A percentile compares a stretch with the other conserved stretches of the same genome.
Conservation (phyloP, 1,140 invertebrate species). For the Cotesia chilonis region DNA sequence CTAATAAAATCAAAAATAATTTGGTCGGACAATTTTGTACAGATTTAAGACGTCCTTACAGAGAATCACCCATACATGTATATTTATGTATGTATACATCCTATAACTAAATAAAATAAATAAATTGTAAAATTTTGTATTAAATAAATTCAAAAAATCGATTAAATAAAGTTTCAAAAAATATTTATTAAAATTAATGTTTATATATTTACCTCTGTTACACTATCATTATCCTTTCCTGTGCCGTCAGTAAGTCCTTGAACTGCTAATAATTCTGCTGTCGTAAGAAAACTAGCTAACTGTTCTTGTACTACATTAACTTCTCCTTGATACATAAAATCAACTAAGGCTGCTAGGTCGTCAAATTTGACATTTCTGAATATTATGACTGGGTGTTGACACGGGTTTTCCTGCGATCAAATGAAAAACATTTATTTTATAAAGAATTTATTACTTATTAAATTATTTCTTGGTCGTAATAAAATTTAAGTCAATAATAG, state of each 20-base stretch:
- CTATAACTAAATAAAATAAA: too few relatives aligned
- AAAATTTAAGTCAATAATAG: too few relatives aligned
- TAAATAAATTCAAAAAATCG: too few relatives aligned
- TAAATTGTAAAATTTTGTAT: too few relatives aligned
- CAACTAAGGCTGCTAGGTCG: slow-evolving; percentile 81
- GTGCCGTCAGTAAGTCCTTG: slow-evolving; percentile 71
- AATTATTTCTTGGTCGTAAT: too few relatives aligned
- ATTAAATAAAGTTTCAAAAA: neutral
- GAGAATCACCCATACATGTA: too few relatives aligned
- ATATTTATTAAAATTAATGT: slow-evolving; percentile 1
- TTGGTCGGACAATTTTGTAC: too few relatives aligned
- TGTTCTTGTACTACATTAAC: slow-evolving; percentile 75
- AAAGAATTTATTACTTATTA: neutral
- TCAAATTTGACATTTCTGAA: slow-evolving; percentile 84
- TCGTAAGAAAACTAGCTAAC: slow-evolving; percentile 71
- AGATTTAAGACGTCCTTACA: too few relatives aligned
- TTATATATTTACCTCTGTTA: slow-evolving; percentile 53
- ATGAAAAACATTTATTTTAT: slow-evolving; percentile 5
- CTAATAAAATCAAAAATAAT: too few relatives aligned
- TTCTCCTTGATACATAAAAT: slow-evolving; percentile 84
- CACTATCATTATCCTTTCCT: slow-evolving; percentile 61
- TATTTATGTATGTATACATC: too few relatives aligned
- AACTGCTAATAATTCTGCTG: slow-evolving; percentile 72
- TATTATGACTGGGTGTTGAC: slow-evolving; percentile 86
- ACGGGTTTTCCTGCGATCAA: slow-evolving; percentile 76